These are phyloP conservation scores for Strix aluco DNA, from an alignment of 2,113 vertebrate species.

Conservation along the genomic window DNA sequence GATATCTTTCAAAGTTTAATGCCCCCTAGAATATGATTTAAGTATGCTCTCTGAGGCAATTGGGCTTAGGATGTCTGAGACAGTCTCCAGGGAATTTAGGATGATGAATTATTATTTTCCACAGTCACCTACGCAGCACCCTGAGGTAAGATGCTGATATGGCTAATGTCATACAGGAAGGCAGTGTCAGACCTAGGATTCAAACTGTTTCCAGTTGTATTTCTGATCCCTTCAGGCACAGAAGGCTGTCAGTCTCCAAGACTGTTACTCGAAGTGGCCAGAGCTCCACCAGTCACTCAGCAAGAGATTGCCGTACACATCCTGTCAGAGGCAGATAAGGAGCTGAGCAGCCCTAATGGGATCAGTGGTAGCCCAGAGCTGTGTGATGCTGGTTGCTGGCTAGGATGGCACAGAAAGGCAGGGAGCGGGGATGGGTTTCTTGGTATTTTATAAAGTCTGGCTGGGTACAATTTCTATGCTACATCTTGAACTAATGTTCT, in stretches of 20 bases:
- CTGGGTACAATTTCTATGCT: background rate
- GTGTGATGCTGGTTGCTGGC: background rate
- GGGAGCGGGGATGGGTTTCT: background rate
- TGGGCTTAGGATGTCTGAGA: background rate
- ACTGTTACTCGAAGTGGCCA: background rate
- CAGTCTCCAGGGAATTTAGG: slow-evolving; percentile 17
- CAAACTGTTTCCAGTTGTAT: background rate
- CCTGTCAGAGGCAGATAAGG: slow-evolving; percentile 45
- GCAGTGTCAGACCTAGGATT: background rate
- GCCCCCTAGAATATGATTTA: background rate
- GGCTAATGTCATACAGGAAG: slow-evolving; percentile 7
- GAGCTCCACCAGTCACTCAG: background rate
- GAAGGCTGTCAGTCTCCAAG: background rate
- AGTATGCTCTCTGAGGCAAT: slow-evolving; percentile 12
- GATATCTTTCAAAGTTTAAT: slow-evolving; percentile 44
- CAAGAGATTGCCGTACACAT: background rate
- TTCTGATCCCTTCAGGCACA: background rate
- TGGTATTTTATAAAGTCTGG: background rate
- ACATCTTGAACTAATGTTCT: background rate
- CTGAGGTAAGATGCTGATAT: slow-evolving; percentile 14
- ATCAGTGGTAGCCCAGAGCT: slow-evolving; percentile 18
- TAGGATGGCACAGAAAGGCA: background rate
- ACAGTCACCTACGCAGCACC: slow-evolving; percentile 41
- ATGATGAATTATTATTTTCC: slow-evolving; percentile 42
- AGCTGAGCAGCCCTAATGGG: background rate